Percentiles rank a stretch among this genome's conserved stretches.
phyloP scores from a whole-genome alignment of 2,888 invertebrate genomes.

The Lepidochrysops patricia region DNA sequence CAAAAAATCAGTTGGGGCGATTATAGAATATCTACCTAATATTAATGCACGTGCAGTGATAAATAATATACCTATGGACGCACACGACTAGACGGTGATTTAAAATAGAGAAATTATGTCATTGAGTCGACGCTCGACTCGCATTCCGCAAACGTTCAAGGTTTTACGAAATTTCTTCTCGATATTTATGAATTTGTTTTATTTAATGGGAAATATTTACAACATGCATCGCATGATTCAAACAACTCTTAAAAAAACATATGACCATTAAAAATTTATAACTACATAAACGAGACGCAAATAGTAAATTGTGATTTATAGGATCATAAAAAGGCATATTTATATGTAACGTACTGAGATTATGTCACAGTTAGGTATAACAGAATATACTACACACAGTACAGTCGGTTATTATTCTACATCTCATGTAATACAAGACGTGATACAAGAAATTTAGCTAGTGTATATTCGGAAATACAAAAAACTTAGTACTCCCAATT shows the following conservation, averaged over 20 bases:
- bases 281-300: background rate
- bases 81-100: constrained; percentile 35
- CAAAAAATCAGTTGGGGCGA: background rate
- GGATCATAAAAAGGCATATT: background rate
- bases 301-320: background rate
- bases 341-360: background rate
- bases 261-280: background rate
- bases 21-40: background rate
- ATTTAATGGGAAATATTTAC: constrained; percentile 8
- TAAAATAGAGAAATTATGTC: constrained; percentile 63
- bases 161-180: constrained; percentile 18
- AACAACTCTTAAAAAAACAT: background rate
- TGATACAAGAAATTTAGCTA: background rate
- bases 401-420: too few relatives aligned
- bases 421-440: too few relatives aligned
- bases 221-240: background rate
- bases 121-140: constrained; percentile 33
- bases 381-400: background rate
- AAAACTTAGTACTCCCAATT: too few relatives aligned
- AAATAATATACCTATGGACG: constrained; percentile 23
- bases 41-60: background rate
- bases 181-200: background rate
- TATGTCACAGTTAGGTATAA: background rate
- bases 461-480: too few relatives aligned
- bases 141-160: constrained; percentile 35